A percentile compares a stretch with the other conserved stretches of the same genome.
Conservation (phyloP, 2,113 vertebrate genomes). For the Phrynocephalus versicolor region DNA sequence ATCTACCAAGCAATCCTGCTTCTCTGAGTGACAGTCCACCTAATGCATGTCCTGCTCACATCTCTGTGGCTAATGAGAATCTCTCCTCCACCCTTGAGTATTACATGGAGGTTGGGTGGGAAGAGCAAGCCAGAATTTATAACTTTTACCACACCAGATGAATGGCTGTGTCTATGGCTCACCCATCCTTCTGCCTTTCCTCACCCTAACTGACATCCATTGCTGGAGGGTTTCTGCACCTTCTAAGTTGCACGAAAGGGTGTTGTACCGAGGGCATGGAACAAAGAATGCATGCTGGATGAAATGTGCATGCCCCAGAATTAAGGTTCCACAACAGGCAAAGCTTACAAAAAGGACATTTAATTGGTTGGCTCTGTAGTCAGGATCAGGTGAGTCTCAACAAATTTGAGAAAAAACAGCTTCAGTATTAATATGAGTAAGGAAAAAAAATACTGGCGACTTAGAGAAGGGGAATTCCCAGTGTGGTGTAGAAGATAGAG, state of each 20-base stretch:
- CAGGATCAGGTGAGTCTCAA: neutral
- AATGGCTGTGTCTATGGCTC: constrained; percentile 36
- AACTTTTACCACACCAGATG: neutral
- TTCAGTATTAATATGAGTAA: neutral
- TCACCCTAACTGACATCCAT: constrained; percentile 12
- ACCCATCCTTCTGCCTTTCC: neutral
- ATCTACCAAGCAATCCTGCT: constrained; percentile 48
- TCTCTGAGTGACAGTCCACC: constrained; percentile 40
- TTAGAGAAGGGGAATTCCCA: too few species aligned
- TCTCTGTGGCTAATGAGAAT: constrained; percentile 56
- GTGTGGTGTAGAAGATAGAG: too few species aligned
- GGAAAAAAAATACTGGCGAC: neutral
- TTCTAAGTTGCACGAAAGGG: constrained; percentile 4
- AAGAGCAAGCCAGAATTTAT: neutral
- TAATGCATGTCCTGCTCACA: constrained; percentile 77
- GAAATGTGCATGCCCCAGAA: constrained; percentile 53
- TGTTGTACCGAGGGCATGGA: constrained; percentile 43
- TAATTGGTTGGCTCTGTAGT: neutral
- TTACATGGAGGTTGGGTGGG: constrained; percentile 1
- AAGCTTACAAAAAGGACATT: neutral
- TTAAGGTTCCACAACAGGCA: constrained; percentile 42
- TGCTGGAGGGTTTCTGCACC: neutral
- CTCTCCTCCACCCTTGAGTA: constrained; percentile 42
- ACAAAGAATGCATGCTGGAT: constrained; percentile 57
- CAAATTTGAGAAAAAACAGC: neutral